phyloP scores from a whole-genome alignment of 1,140 invertebrate genomes.

The Tribolium madens region DNA sequence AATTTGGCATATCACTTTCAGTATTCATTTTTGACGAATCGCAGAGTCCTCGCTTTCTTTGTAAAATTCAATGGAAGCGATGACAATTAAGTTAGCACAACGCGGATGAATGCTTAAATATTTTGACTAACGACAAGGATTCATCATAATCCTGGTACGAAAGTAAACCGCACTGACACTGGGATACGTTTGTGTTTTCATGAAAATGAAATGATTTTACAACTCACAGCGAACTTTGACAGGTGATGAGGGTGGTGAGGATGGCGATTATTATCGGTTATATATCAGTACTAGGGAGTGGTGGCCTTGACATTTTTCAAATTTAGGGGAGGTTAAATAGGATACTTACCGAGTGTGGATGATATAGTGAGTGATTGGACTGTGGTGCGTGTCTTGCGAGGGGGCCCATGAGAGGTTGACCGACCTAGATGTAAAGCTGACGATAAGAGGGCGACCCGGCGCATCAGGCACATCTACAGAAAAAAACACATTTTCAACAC shows the following conservation, averaged over 20 bases:
- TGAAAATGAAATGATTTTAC: constrained; percentile 38
- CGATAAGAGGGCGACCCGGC: constrained; percentile 78
- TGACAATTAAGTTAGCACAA: constrained; percentile 30
- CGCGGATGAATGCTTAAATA: constrained; percentile 31
- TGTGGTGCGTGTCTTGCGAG: constrained; percentile 77
- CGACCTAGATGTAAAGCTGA: constrained; percentile 78
- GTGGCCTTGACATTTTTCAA: constrained; percentile 35
- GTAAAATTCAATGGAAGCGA: constrained; percentile 12
- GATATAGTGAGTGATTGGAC: constrained; percentile 79
- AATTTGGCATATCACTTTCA: constrained; percentile 12
- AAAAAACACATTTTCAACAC: constrained; percentile 22
- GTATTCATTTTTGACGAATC: constrained; percentile 30
- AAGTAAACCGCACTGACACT: constrained; percentile 26
- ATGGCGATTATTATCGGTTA: constrained; percentile 38
- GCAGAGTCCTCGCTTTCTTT: background rate
- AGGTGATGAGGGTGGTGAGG: constrained; percentile 37
- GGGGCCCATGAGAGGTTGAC: constrained; percentile 83
- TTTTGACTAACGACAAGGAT: constrained; percentile 35
- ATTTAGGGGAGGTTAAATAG: background rate
- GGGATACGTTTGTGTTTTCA: constrained; percentile 35
- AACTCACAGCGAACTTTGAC: constrained; percentile 35
- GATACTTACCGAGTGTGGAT: constrained; percentile 78
- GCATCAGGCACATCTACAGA: constrained; percentile 77
- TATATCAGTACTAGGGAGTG: constrained; percentile 22
- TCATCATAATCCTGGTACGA: constrained; percentile 37